Base-by-base conservation (phyloP, 1,140 invertebrate species). In the Augochlora pura region DNA sequence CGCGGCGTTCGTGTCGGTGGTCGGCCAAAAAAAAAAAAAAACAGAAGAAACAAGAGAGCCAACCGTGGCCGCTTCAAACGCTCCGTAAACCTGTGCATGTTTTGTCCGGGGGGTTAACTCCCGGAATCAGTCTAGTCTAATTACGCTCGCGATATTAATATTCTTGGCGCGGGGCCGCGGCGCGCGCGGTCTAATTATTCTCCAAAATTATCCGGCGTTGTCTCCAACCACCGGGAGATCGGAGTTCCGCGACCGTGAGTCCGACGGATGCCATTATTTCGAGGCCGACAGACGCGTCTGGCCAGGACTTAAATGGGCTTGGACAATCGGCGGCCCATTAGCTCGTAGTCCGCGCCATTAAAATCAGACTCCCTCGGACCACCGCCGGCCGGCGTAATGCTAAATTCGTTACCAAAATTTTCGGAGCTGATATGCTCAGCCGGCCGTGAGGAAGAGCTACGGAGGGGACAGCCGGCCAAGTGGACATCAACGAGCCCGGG, bases 331-430 rank as follows among this genome's bases (percentile, higher is more conserved):
- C 75, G 83, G 80, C 78, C 89, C 90, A 89, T 91, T 91, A 88
- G 85, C 74, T 80, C 83, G 86, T 82, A 86, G 73, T 79, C 85
- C 82, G 83, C 78, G 82, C 87, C 89, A 91, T 91, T 92, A 91
- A 91, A 92, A 90, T 91, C 89, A 87, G 88, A 88, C 89, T 90
- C 89, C 90, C 90, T 87, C 86, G 69, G 73, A 80, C 67, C 70
- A 80, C 67, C 70, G 66, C 23, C 62, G 76, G 71, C 73, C 69
- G 70, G 73, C 81, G 87, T 88, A 84, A 85, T 83, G 88, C 86
- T 87, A 87, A 88, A 88, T 87, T 90, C 84, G 88, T 88, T 90
- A 88, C 84, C 87, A 83, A 89, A 90, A 90, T 88, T 90, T 88
- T 84, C 77, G 75, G 80, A 84, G 83, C 83, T 88, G 86, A 87